Base-by-base conservation (phyloP, 2,113 vertebrate genomes). In the Cyprinus carpio region DNA sequence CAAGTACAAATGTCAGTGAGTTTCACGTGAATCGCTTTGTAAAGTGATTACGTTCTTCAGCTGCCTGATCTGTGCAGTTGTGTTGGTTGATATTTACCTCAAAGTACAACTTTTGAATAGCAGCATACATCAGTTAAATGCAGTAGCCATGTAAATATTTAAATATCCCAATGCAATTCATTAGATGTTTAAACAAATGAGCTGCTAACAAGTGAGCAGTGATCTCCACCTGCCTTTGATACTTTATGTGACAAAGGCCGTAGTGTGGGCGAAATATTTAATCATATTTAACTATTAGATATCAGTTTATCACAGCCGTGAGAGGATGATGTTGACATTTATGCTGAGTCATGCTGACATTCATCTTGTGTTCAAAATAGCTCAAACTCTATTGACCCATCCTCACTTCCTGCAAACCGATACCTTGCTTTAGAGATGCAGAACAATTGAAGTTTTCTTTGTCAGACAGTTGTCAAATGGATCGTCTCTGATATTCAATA, bases 341-440 rank as follows among this genome's bases (percentile, higher is more conserved):
- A 1, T 2, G 6, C 40, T 46, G 67, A 74, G 40, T 46, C 71
- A 75, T 75, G 71, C 23, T 46, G 40, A 46, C 37, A 43, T 27
- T 76, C 3, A 4, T 51, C 13, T 54, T n/a, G 0, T 27, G 46
- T 54, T 76, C 25, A 27, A 60, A 79, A 60, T 60, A 79, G 11
- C 29, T 15, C 51, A 37, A 58, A 25, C 18, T 76, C 46, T 31
- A 18, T 16, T 13, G 29, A 56, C 20, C 2, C 20, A 2, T 25
- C 6, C 40, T 58, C 18, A 34, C 51, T 37, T 78, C 11, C 75
- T 78, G 76, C 12, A 79, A 79, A 37, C 31, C 15, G 76, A 79
- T 8, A 37, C 75, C 40, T n/a, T 10, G 1, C 20, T 16, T 34
- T 27, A 60, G 29, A 60, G 3, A 60, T 31, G n/a, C 43, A 13